Conservation (phyloP, 2,113 vertebrate species). For the Pardalotus punctatus region DNA sequence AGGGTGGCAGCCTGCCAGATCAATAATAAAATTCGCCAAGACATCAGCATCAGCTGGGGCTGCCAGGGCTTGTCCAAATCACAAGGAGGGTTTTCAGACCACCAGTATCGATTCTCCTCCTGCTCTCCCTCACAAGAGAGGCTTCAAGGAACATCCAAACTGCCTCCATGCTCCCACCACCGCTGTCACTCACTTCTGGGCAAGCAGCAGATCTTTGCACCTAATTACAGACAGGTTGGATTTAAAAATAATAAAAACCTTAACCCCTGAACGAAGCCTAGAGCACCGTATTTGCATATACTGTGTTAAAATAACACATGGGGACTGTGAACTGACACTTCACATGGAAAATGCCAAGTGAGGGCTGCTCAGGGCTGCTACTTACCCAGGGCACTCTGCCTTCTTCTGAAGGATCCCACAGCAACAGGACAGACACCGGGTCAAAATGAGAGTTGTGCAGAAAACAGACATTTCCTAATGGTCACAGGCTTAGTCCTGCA, state of each 20-base stretch:
- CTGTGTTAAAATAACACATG: not conserved
- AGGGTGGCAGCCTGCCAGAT: not conserved
- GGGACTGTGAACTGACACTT: not conserved
- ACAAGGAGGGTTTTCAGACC: not conserved
- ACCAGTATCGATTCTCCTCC: not conserved
- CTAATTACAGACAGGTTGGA: not conserved
- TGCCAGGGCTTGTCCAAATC: not conserved
- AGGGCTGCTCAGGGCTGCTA: not conserved
- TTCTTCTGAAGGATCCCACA: not conserved
- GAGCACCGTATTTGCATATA: not conserved
- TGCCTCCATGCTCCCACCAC: not conserved
- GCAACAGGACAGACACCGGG: accelerated
- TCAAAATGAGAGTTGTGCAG: not conserved
- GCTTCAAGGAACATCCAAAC: not conserved
- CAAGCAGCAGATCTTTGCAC: not conserved
- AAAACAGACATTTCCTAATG: not conserved
- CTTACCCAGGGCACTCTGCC: not conserved
- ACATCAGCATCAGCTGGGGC: not conserved
- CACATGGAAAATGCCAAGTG: not conserved
- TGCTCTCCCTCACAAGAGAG: not conserved
- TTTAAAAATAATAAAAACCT: not conserved
- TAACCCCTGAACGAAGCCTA: not conserved
- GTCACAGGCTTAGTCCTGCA: not conserved
- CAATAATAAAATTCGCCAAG: not conserved
- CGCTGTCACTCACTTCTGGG: not conserved